phyloP scores from a whole-genome alignment of 2,888 invertebrate genomes.

The Drosophila aldrichi region DNA sequence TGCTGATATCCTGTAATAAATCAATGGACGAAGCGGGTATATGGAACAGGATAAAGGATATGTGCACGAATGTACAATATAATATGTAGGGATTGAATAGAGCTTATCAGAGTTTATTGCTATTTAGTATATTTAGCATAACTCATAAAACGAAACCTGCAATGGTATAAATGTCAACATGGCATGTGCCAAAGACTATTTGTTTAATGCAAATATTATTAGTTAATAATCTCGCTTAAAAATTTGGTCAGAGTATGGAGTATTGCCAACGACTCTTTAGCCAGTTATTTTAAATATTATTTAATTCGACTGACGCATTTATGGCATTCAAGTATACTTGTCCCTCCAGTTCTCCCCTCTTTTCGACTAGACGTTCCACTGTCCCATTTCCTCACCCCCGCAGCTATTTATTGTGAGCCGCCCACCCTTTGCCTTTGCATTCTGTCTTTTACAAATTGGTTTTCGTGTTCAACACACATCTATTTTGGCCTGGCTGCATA shows the following conservation, averaged over 20 bases:
- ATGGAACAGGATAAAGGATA: not conserved
- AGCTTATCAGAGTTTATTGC: not conserved
- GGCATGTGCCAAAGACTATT: not conserved
- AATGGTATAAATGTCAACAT: not conserved
- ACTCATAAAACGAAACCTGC: no score
- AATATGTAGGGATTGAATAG: not conserved
- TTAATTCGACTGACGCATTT: slow-evolving; percentile 57
- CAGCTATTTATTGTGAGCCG: slow-evolving; percentile 1
- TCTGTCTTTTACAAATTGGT: slow-evolving; percentile 78
- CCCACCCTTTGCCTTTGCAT: slow-evolving; percentile 42
- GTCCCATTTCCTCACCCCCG: not conserved
- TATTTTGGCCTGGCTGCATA: slow-evolving; percentile 71
- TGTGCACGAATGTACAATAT: not conserved
- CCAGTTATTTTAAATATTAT: slow-evolving; percentile 61
- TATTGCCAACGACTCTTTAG: slow-evolving; percentile 12
- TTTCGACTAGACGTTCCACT: not conserved
- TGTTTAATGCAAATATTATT: not conserved
- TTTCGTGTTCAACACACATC: slow-evolving; percentile 75
- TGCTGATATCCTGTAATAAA: slow-evolving; percentile 30
- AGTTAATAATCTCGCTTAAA: no score
- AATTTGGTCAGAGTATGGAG: no score
- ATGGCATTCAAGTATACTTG: slow-evolving; percentile 48
- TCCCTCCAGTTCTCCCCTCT: slow-evolving; percentile 6
- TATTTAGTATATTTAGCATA: no score
- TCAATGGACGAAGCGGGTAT: not conserved